These are phyloP conservation scores for Ips nitidus DNA, from an alignment of 1,140 invertebrate species.

Conservation along the genomic window DNA sequence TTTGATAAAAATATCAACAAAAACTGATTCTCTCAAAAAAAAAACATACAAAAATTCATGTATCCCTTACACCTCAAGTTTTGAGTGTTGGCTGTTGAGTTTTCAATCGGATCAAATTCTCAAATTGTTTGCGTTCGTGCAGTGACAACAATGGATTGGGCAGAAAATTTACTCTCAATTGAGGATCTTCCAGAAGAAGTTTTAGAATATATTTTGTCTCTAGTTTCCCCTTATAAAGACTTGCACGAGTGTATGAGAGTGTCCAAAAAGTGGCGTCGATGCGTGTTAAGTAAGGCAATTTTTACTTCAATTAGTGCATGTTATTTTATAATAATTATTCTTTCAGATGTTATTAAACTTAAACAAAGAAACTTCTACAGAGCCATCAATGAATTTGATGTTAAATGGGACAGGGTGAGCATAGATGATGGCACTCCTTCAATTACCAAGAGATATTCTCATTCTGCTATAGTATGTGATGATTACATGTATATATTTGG, in stretches of 20 bases:
- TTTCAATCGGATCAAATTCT: neutral
- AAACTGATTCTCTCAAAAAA: too few species aligned
- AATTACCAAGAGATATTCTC: constrained; percentile 89
- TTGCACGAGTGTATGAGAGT: constrained; percentile 82
- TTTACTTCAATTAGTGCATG: too few species aligned
- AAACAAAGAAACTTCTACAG: constrained; percentile 67
- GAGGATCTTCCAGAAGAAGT: constrained; percentile 87
- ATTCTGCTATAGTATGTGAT: constrained; percentile 81
- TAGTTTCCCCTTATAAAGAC: constrained; percentile 88
- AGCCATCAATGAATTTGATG: constrained; percentile 67
- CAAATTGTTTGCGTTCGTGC: neutral
- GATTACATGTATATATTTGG: constrained; percentile 95
- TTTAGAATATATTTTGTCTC: constrained; percentile 85
- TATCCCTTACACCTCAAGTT: constrained; percentile 28
- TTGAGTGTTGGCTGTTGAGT: neutral
- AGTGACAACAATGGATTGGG: neutral
- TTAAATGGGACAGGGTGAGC: constrained; percentile 66
- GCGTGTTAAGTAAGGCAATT: constrained; percentile 68
- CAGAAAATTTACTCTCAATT: constrained; percentile 48
- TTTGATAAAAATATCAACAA: too few species aligned
- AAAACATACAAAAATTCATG: neutral
- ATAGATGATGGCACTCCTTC: constrained; percentile 61
- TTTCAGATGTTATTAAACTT: constrained; percentile 72
- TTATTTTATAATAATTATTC: neutral
- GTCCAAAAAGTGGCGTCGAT: constrained; percentile 79